phyloP scores from a whole-genome alignment of 2,113 vertebrate genomes.

The Eira barbara region DNA sequence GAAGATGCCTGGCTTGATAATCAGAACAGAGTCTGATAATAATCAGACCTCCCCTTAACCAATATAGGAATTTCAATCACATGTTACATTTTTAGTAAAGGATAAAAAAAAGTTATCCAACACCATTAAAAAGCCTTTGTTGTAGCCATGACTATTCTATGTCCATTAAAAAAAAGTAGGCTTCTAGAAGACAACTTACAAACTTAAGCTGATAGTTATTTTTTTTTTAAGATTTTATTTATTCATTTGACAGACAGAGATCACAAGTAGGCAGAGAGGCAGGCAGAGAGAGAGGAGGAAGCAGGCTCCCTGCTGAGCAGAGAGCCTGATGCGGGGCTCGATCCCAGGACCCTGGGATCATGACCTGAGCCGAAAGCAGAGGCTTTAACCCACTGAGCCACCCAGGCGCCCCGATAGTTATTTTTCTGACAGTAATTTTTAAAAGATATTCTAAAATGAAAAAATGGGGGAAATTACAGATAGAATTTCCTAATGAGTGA shows the following conservation, averaged over 20 bases:
- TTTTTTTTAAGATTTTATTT: too few species aligned
- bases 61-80: not conserved
- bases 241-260: too few species aligned
- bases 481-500: not conserved
- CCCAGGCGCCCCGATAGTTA: too few species aligned
- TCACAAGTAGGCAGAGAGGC: too few species aligned
- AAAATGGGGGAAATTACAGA: not conserved
- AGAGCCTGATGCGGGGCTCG: too few species aligned
- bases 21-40: not conserved
- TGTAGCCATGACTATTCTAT: not conserved
- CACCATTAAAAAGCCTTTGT: not conserved
- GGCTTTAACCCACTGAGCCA: too few species aligned
- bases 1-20: not conserved
- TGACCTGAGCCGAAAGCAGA: too few species aligned
- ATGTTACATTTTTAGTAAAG: constrained; percentile 21
- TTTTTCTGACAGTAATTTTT: constrained; percentile 26
- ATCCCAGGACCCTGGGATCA: too few species aligned
- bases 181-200: not conserved
- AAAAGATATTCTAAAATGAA: not conserved
- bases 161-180: not conserved
- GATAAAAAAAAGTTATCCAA: not conserved
- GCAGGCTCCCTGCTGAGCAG: too few species aligned
- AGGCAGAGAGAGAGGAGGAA: too few species aligned
- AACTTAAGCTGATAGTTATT: not conserved
- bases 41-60: not conserved